phyloP scores from a whole-genome alignment of 2,113 vertebrate genomes.

The Trogon surrucura region DNA sequence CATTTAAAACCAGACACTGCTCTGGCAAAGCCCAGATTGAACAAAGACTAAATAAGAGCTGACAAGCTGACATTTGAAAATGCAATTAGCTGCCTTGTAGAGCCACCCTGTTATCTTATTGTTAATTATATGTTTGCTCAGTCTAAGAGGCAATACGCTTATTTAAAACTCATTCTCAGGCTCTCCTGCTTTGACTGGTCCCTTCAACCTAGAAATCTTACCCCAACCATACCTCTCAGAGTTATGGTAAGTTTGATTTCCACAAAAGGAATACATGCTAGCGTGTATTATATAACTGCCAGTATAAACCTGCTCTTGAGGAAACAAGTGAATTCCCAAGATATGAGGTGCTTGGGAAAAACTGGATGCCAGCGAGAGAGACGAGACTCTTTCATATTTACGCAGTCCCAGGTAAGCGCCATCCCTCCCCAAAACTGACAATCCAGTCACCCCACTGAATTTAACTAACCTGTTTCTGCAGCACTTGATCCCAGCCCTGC shows the following conservation, averaged over 20 bases:
- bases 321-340: background rate
- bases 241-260: background rate
- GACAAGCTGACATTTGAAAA: slow-evolving; percentile 56
- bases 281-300: background rate
- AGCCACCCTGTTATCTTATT: slow-evolving; percentile 19
- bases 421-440: background rate
- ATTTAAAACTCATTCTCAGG: background rate
- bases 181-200: background rate
- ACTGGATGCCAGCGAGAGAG: background rate
- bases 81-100: slow-evolving; percentile 33
- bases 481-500: background rate
- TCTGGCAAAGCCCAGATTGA: slow-evolving; percentile 8
- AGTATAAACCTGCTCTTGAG: background rate
- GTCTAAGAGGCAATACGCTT: background rate
- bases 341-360: background rate
- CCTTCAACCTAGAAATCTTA: background rate
- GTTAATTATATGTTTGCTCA: slow-evolving; percentile 44
- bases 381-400: background rate
- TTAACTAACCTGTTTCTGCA: background rate
- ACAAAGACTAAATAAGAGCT: slow-evolving; percentile 4
- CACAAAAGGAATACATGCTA: background rate
- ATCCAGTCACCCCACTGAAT: background rate
- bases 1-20: slow-evolving; percentile 11
- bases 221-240: background rate
- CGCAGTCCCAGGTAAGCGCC: background rate